These are phyloP conservation scores for Pangasianodon hypophthalmus DNA, from an alignment of 2,113 vertebrate species.

Conservation along the genomic window DNA sequence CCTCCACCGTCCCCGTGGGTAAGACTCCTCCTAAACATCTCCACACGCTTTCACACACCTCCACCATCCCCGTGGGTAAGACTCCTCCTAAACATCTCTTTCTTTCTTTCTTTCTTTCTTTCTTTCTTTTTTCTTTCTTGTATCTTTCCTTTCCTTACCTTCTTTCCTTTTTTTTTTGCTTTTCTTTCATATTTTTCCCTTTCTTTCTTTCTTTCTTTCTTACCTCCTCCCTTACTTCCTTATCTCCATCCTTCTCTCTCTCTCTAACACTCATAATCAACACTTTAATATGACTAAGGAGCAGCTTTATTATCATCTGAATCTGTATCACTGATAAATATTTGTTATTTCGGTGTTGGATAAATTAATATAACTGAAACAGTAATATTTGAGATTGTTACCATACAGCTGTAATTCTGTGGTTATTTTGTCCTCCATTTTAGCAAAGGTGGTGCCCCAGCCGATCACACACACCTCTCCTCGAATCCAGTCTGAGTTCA, in stretches of 20 bases:
- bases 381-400: background rate
- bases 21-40: background rate
- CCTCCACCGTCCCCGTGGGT: no score
- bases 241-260: no score
- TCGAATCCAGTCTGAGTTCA: constrained; percentile 91
- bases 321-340: background rate
- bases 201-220: background rate
- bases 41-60: background rate
- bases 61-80: constrained; percentile 93
- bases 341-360: background rate
- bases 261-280: no score
- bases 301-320: background rate
- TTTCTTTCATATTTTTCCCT: background rate
- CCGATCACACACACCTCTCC: constrained; percentile 93
- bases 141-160: background rate
- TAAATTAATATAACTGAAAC: background rate
- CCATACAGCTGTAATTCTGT: background rate
- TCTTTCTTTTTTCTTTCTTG: background rate
- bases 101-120: background rate
- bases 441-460: constrained; percentile 98
- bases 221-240: background rate
- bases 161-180: background rate
- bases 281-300: no score
- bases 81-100: background rate
- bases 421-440: background rate